Evolutionary conservation across 2,888 invertebrate genomes (phyloP).

Genomic region (Thymelicus acteon): DNA sequence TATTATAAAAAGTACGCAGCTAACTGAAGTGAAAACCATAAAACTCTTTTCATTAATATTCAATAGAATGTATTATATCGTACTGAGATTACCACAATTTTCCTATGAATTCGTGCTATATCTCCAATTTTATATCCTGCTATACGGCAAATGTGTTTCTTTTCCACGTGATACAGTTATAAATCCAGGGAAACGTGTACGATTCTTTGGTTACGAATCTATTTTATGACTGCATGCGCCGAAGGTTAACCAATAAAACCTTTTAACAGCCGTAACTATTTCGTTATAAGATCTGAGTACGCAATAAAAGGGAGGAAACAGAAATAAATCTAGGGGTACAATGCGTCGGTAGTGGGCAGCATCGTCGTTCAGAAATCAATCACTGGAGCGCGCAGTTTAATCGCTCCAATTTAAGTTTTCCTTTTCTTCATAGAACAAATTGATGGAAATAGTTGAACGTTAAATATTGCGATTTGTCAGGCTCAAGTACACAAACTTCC

Average conservation of each 20-base stretch:
- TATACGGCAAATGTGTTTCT: constrained; percentile 80
- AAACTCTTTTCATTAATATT: constrained; percentile 83
- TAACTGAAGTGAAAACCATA: constrained; percentile 77
- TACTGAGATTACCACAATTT: constrained; percentile 82
- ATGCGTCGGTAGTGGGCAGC: constrained; percentile 57
- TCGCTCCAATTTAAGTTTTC: constrained; percentile 78
- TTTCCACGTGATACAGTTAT: constrained; percentile 80
- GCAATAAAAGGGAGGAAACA: constrained; percentile 82
- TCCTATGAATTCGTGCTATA: constrained; percentile 79
- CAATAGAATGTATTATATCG: constrained; percentile 84
- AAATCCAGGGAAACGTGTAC: constrained; percentile 77
- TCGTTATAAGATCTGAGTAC: constrained; percentile 83
- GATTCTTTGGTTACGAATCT: constrained; percentile 81
- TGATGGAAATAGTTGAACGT: constrained; percentile 75
- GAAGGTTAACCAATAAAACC: constrained; percentile 85
- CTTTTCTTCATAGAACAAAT: constrained; percentile 72
- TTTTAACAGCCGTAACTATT: constrained; percentile 84
- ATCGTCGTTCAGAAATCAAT: constrained; percentile 68
- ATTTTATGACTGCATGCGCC: constrained; percentile 82
- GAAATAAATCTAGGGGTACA: constrained; percentile 80
- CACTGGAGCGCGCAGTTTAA: constrained; percentile 65
- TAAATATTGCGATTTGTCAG: constrained; percentile 67
- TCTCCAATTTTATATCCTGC: constrained; percentile 78
- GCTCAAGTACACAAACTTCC: constrained; percentile 68
- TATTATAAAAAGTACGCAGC: constrained; percentile 74